Evolutionary conservation across 2,797 vertebrate species (phyloP).

Genomic region (Margarornis squamiger): DNA sequence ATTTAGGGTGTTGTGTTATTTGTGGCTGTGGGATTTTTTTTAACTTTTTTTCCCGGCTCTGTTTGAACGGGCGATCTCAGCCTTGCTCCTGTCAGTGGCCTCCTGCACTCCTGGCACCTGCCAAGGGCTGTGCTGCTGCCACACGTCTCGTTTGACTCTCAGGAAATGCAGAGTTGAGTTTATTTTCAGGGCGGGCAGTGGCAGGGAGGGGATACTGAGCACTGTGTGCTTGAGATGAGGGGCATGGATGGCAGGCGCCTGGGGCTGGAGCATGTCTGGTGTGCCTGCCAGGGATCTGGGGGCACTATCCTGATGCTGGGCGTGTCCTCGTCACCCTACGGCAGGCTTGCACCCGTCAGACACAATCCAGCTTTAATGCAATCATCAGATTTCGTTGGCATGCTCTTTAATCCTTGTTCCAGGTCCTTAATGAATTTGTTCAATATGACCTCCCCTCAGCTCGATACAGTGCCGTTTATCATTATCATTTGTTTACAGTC

Average conservation of each 20-base stretch:
- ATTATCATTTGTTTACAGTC: constrained; percentile 48
- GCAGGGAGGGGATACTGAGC: not conserved
- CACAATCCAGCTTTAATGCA: not conserved
- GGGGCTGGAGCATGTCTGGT: accelerated
- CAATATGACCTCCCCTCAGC: not conserved
- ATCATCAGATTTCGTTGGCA: not conserved
- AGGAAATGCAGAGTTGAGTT: not conserved
- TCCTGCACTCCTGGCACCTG: not conserved
- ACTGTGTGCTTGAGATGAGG: accelerated
- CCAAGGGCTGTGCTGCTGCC: not conserved
- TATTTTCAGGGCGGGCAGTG: not conserved
- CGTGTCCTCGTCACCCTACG: accelerated
- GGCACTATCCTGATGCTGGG: not conserved
- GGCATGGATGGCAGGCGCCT: accelerated
- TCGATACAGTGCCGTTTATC: constrained; percentile 5
- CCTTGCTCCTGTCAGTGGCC: not conserved
- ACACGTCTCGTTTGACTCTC: accelerated
- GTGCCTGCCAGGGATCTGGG: not conserved
- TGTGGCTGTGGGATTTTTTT: not conserved
- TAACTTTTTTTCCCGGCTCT: not conserved
- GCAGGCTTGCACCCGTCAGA: not conserved
- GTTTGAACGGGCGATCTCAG: not conserved
- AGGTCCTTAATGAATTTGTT: constrained; percentile 36
- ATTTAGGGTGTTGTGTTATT: not conserved
- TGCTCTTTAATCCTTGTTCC: constrained; percentile 16